phyloP scores from a whole-genome alignment of 2,113 vertebrate species.

The Salvelinus alpinus region DNA sequence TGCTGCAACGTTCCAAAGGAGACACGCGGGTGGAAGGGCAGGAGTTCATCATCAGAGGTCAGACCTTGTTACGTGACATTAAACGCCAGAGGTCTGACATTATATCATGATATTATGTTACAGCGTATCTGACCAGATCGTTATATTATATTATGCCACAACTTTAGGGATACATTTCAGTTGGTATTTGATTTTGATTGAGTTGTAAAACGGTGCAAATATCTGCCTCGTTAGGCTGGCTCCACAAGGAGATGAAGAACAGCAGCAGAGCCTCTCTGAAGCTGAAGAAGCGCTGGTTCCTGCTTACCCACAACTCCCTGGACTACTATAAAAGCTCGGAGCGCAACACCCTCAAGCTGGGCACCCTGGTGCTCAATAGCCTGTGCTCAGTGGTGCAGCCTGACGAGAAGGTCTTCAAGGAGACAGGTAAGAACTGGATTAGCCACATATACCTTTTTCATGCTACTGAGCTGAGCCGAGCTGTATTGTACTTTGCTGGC shows the following conservation, averaged over 20 bases:
- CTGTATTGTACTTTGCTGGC: too few relatives aligned
- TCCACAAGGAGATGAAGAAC: conserved; percentile 94
- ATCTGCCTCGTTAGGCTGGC: conserved; percentile 79
- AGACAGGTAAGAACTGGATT: conserved; percentile 78
- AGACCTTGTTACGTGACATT: neutral
- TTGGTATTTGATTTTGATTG: conserved; percentile 1
- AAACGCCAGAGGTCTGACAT: too few relatives aligned
- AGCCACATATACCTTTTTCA: too few relatives aligned
- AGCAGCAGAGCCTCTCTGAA: conserved; percentile 84
- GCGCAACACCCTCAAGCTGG: conserved; percentile 87
- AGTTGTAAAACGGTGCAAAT: neutral
- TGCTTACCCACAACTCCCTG: conserved; percentile 94
- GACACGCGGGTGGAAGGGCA: conserved; percentile 94
- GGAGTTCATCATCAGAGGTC: conserved; percentile 96
- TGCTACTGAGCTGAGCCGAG: too few relatives aligned
- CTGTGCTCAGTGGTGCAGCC: conserved; percentile 91
- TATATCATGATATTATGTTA: too few relatives aligned
- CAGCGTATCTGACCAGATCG: too few relatives aligned
- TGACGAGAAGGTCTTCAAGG: conserved; percentile 92
- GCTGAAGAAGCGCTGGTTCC: conserved; percentile 97
- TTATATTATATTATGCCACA: too few relatives aligned
- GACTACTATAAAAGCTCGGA: conserved; percentile 98
- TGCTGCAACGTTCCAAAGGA: conserved; percentile 94
- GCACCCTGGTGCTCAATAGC: conserved; percentile 92
- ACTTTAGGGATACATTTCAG: neutral